Evolutionary conservation across 2,113 vertebrate species (phyloP).

Genomic region (Morone chrysops): DNA sequence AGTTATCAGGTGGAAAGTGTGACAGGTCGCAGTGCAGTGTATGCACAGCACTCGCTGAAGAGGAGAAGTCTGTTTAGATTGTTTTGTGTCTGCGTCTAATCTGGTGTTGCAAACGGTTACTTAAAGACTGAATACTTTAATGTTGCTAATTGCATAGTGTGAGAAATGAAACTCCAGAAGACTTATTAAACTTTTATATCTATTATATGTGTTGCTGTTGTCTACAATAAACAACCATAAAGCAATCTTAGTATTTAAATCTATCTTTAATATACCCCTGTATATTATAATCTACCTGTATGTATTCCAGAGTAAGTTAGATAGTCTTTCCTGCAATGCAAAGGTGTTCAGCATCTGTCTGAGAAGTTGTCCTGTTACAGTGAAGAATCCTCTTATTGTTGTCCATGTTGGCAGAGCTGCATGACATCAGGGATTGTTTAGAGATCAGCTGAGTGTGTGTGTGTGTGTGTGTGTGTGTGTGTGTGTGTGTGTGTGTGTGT

Average conservation of each 20-base stretch:
- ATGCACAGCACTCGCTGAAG: no score
- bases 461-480: background rate
- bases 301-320: background rate
- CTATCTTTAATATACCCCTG: background rate
- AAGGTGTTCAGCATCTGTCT: background rate
- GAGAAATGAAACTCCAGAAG: background rate
- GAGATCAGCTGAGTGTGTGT: slow-evolving; percentile 38
- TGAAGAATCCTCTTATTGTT: background rate
- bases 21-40: background rate
- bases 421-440: slow-evolving; percentile 40
- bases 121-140: background rate
- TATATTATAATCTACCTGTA: background rate
- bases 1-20: background rate
- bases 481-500: no score
- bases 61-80: background rate
- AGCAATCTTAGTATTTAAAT: background rate
- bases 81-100: background rate
- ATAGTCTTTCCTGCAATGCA: background rate
- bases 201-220: background rate
- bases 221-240: background rate
- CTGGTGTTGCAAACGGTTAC: background rate
- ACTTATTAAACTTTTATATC: background rate
- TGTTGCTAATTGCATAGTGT: background rate
- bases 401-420: slow-evolving; percentile 15
- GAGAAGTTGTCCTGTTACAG: background rate